phyloP scores from a whole-genome alignment of 2,113 vertebrate genomes.

The Tricholaema leucomelas region DNA sequence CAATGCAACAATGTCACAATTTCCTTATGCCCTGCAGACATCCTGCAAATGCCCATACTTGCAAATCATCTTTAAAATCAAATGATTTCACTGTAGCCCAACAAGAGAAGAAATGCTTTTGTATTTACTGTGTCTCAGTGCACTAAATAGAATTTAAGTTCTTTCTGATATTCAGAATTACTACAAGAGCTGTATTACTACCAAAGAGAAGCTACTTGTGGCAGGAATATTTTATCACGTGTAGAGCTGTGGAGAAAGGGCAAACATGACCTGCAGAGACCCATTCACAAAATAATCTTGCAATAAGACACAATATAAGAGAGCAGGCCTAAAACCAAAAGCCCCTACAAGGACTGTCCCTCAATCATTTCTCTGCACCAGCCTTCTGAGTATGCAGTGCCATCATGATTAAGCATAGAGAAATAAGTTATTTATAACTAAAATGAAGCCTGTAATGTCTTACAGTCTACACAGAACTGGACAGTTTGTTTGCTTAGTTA shows the following conservation, averaged over 20 bases:
- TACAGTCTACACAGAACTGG: conserved; percentile 62
- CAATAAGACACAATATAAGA: not conserved
- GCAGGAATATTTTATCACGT: not conserved
- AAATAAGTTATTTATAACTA: conserved; percentile 69
- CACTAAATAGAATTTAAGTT: not conserved
- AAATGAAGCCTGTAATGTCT: conserved; percentile 60
- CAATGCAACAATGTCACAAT: not conserved
- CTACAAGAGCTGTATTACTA: not conserved
- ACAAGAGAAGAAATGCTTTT: not conserved
- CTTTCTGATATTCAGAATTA: not conserved
- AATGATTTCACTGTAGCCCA: not conserved
- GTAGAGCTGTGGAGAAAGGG: not conserved
- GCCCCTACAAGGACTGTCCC: not conserved
- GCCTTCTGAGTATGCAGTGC: conserved; percentile 50
- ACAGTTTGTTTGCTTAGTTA: conserved; percentile 81
- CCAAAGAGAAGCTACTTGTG: not conserved
- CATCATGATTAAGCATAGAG: conserved; percentile 10
- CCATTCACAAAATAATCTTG: not conserved
- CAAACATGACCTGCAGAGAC: not conserved
- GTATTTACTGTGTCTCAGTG: not conserved
- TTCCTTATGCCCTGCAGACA: not conserved
- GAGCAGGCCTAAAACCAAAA: not conserved
- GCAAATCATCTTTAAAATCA: not conserved
- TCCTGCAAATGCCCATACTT: not conserved
- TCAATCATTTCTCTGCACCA: conserved; percentile 1